Evolutionary conservation across 2,888 invertebrate genomes (phyloP).

Genomic region (Aelia acuminata): DNA sequence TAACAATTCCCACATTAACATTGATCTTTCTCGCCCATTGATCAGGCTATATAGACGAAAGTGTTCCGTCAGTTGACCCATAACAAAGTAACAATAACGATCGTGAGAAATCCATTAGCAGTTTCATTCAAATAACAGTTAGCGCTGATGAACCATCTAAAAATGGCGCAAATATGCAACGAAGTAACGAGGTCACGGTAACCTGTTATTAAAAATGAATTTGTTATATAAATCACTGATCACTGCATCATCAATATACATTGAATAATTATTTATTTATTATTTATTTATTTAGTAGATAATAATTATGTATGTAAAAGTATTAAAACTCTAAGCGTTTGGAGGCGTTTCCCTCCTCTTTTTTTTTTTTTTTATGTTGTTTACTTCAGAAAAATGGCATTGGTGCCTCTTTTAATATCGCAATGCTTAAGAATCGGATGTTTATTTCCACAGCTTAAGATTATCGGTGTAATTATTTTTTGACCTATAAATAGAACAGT

Average conservation of each 20-base stretch:
- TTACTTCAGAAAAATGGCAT: background rate
- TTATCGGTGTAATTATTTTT: no score
- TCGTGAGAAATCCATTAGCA: background rate
- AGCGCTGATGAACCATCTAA: background rate
- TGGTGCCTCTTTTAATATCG: no score
- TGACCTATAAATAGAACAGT: no score
- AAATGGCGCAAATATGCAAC: constrained; percentile 12
- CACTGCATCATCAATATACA: constrained; percentile 2
- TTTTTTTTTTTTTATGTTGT: background rate
- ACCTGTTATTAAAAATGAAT: background rate
- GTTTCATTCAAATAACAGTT: background rate
- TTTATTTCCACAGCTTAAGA: no score
- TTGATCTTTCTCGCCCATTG: background rate
- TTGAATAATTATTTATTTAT: constrained; percentile 41
- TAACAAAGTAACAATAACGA: background rate
- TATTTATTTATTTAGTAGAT: no score
- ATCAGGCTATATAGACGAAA: background rate
- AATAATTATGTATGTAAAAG: background rate
- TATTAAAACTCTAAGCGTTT: background rate
- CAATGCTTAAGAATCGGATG: no score
- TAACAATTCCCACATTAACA: background rate
- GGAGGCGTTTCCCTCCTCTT: background rate
- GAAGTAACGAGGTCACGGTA: background rate
- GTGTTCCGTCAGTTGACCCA: background rate
- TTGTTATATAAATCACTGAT: background rate